These are phyloP conservation scores for Myzus persicae DNA, from an alignment of 1,140 invertebrate species.

Conservation along the genomic window DNA sequence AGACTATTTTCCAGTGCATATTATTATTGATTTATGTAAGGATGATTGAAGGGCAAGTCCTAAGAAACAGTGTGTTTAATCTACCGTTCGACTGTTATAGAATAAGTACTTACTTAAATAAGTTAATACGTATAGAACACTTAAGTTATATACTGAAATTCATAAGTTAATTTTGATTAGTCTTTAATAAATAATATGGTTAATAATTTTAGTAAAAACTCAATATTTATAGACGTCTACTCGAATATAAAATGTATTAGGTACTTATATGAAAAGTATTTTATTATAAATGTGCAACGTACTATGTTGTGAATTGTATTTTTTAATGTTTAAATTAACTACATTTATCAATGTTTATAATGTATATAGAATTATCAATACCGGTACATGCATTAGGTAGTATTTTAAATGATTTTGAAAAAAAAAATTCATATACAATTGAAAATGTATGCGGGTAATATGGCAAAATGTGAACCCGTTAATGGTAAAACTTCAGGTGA, in stretches of 20 bases:
- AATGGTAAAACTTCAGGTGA: neutral
- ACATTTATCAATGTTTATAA: neutral
- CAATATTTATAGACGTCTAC: neutral
- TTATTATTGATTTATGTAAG: too few species aligned
- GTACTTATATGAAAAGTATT: neutral
- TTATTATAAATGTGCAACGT: neutral
- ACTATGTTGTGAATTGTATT: neutral
- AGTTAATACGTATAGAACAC: too few species aligned
- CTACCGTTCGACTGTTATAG: too few species aligned
- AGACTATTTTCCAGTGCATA: too few species aligned
- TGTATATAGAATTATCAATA: neutral
- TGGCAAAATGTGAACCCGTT: neutral
- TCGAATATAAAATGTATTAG: neutral
- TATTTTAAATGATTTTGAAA: neutral
- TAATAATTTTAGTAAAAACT: neutral
- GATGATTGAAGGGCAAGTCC: too few species aligned
- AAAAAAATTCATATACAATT: neutral
- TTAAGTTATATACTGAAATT: too few species aligned
- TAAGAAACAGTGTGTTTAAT: too few species aligned
- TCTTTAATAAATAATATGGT: too few species aligned
- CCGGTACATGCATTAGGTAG: neutral
- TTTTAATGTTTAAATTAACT: neutral
- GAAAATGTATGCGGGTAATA: neutral
- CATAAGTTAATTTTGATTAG: too few species aligned
- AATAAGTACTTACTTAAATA: too few species aligned